A percentile compares a stretch with the other conserved stretches of the same genome.
Evolutionary conservation across 2,888 invertebrate species (phyloP).

Genomic region (Pandemis cinnamomeana): DNA sequence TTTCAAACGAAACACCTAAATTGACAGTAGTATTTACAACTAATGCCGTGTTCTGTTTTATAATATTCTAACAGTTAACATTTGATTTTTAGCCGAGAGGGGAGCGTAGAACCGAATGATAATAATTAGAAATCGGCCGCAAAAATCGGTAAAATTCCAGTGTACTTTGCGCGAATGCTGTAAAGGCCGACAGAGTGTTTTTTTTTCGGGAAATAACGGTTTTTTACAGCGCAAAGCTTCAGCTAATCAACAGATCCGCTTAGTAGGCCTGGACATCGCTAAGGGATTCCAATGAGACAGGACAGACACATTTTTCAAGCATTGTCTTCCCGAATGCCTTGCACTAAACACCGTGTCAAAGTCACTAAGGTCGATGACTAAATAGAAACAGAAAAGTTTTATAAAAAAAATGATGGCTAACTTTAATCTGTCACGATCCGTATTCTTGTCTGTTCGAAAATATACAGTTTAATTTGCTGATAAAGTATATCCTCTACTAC

Average conservation of each 20-base stretch:
- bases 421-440: slow-evolving; percentile 14
- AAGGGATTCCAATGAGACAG: slow-evolving; percentile 65
- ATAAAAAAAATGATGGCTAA: slow-evolving; percentile 20
- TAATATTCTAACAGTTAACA: slow-evolving; percentile 68
- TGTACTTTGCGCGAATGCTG: slow-evolving; percentile 66
- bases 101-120: slow-evolving; percentile 78
- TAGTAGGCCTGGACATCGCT: slow-evolving; percentile 57
- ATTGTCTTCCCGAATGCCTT: slow-evolving; percentile 38
- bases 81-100: slow-evolving; percentile 83
- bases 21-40: slow-evolving; percentile 30
- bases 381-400: slow-evolving; percentile 29
- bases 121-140: slow-evolving; percentile 69
- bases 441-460: background rate
- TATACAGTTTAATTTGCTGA: no score
- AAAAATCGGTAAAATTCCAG: slow-evolving; percentile 73
- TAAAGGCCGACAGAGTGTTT: slow-evolving; percentile 57
- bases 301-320: slow-evolving; percentile 58
- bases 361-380: slow-evolving; percentile 37
- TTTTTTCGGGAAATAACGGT: slow-evolving; percentile 61
- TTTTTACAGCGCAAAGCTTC: slow-evolving; percentile 69
- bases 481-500: no score
- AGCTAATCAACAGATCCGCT: slow-evolving; percentile 70
- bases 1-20: slow-evolving; percentile 45
- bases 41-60: slow-evolving; percentile 54
- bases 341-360: slow-evolving; percentile 29